Conservation (phyloP, 2,797 vertebrate genomes). For the Huso huso region DNA sequence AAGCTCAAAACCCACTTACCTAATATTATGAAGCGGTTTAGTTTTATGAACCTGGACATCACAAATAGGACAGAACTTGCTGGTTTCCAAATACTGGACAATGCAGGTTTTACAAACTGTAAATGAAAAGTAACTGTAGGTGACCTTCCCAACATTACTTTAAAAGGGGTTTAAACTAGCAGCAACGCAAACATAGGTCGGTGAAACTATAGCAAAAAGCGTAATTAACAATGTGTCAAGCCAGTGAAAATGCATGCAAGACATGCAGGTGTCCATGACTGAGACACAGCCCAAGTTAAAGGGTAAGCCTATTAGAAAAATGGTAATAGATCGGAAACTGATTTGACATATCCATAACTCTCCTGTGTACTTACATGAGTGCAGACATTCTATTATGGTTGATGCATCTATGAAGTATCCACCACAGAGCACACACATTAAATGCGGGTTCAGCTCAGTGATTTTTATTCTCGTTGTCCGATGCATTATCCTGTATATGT, state of each 20-base stretch:
- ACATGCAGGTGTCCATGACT: too few relatives aligned
- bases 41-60: slow-evolving; percentile 99
- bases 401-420: slow-evolving; percentile 98
- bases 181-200: too few relatives aligned
- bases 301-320: too few relatives aligned
- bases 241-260: too few relatives aligned
- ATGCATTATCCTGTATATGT: slow-evolving; percentile 69
- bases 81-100: slow-evolving; percentile 95
- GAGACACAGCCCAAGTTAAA: too few relatives aligned
- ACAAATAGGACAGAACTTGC: slow-evolving; percentile 98
- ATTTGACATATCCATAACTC: too few relatives aligned
- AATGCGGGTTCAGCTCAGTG: slow-evolving; percentile 94
- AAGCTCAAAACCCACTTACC: slow-evolving; percentile 53
- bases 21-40: slow-evolving; percentile 92
- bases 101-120: slow-evolving; percentile 98
- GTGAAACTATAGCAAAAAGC: too few relatives aligned
- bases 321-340: too few relatives aligned
- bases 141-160: too few relatives aligned
- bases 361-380: slow-evolving; percentile 80
- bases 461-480: slow-evolving; percentile 98
- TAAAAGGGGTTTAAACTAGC: too few relatives aligned
- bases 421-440: slow-evolving; percentile 96
- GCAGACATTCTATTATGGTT: slow-evolving; percentile 97
- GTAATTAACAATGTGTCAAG: too few relatives aligned
- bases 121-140: slow-evolving; percentile 10